Evolutionary conservation across 1,140 invertebrate genomes (phyloP).

Genomic region (Cotesia vestalis): DNA sequence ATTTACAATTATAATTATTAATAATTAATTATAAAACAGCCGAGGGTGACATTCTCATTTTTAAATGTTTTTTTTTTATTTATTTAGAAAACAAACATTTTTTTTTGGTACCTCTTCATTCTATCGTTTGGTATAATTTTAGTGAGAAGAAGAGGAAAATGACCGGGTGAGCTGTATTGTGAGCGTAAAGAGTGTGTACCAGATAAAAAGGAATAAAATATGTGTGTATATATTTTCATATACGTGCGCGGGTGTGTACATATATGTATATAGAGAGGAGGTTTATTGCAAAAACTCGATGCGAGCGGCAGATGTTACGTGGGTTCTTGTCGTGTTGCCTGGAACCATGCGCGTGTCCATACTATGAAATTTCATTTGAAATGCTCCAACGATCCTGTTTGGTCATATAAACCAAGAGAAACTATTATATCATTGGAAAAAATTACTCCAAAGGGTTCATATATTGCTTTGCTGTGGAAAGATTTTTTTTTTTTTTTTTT

Average conservation of each 20-base stretch:
- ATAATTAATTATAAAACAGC: no score
- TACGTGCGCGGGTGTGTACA: neutral
- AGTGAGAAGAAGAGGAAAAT: no score
- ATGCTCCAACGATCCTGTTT: constrained; percentile 35
- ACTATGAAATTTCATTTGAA: constrained; percentile 44
- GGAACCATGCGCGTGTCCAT: constrained; percentile 31
- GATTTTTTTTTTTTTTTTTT: neutral
- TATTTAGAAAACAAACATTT: no score
- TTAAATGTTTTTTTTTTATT: no score
- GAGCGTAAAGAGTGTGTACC: neutral
- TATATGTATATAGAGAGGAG: constrained; percentile 21
- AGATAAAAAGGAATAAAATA: constrained; percentile 18
- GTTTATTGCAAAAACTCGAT: constrained; percentile 64
- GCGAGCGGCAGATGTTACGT: constrained; percentile 60
- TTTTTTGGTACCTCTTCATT: no score
- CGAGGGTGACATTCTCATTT: no score
- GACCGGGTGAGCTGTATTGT: no score
- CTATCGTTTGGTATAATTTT: no score
- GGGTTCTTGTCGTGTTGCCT: constrained; percentile 45
- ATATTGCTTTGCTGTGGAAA: neutral
- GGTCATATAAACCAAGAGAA: constrained; percentile 27
- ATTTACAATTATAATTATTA: no score
- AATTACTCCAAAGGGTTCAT: neutral
- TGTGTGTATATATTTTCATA: neutral
- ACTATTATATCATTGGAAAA: constrained; percentile 15